Percentiles rank a stretch among this genome's conserved stretches.
Conservation (phyloP, 1,140 invertebrate genomes). For the Odontomachus brunneus region DNA sequence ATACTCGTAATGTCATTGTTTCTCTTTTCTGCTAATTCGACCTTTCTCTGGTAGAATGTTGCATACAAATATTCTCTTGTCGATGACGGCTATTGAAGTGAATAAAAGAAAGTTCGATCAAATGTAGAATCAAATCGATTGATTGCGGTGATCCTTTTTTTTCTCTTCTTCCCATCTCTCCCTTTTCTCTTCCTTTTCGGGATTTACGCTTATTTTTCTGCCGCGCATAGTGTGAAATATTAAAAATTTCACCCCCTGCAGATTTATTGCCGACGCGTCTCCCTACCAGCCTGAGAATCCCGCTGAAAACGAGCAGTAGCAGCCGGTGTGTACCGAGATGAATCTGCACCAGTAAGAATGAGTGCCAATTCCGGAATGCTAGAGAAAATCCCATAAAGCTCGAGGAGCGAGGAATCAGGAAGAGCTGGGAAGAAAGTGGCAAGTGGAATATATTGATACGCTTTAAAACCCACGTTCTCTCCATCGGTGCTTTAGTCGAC, state of each 20-base stretch:
- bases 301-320: constrained; percentile 25
- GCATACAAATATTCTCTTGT: too few relatives aligned
- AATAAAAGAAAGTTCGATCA: constrained; percentile 26
- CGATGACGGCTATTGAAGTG: not conserved
- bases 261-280: constrained; percentile 42
- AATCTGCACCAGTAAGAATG: constrained; percentile 48
- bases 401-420: constrained; percentile 27
- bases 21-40: too few relatives aligned
- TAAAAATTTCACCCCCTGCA: constrained; percentile 12
- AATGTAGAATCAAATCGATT: constrained; percentile 39
- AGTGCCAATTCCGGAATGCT: constrained; percentile 36
- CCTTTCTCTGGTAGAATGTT: too few relatives aligned
- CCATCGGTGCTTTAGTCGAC: not conserved
- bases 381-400: constrained; percentile 53
- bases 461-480: constrained; percentile 34
- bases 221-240: constrained; percentile 24
- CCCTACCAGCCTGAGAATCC: not conserved
- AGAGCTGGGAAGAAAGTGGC: not conserved
- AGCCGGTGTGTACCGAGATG: not conserved
- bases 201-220: not conserved
- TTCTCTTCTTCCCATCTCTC: too few relatives aligned
- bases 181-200: not conserved
- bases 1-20: too few relatives aligned
- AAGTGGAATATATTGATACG: constrained; percentile 59
- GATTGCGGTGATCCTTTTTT: too few relatives aligned